These are phyloP conservation scores for Drosophila recens DNA, from an alignment of 2,888 invertebrate species.

Conservation along the genomic window DNA sequence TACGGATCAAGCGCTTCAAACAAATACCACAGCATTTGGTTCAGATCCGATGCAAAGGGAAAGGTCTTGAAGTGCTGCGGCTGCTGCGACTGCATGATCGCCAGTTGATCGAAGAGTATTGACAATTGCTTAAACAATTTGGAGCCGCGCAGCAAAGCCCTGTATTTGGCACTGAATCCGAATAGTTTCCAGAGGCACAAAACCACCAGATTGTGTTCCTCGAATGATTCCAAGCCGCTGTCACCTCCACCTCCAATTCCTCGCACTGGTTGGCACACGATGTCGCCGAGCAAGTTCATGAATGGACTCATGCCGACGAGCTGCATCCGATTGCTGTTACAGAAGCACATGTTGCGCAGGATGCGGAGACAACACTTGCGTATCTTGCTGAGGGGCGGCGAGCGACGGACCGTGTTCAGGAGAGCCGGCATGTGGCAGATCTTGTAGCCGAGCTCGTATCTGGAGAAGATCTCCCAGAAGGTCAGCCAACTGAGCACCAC, in stretches of 20 bases:
- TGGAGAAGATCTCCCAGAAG: slow-evolving; percentile 84
- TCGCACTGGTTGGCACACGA: slow-evolving; percentile 58
- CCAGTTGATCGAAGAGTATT: slow-evolving; percentile 64
- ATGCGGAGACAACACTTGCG: slow-evolving; percentile 78
- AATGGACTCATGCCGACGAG: slow-evolving; percentile 76
- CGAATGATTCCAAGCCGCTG: slow-evolving; percentile 44
- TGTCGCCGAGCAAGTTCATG: slow-evolving; percentile 63
- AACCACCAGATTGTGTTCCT: slow-evolving; percentile 79
- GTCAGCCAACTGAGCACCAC: slow-evolving; percentile 79
- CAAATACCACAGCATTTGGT: slow-evolving; percentile 22
- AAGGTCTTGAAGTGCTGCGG: slow-evolving; percentile 30
- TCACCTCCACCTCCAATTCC: neutral
- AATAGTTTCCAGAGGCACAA: slow-evolving; percentile 82
- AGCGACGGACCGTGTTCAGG: slow-evolving; percentile 69
- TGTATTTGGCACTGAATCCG: slow-evolving; percentile 81
- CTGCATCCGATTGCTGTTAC: slow-evolving; percentile 74
- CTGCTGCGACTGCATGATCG: slow-evolving; percentile 32
- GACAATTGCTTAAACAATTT: slow-evolving; percentile 74
- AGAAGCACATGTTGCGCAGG: slow-evolving; percentile 84
- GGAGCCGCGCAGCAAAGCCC: slow-evolving; percentile 79
- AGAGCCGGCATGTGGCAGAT: slow-evolving; percentile 76
- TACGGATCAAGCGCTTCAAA: slow-evolving; percentile 29
- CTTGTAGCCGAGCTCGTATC: slow-evolving; percentile 80
- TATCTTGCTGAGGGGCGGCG: slow-evolving; percentile 41
- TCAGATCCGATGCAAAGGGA: slow-evolving; percentile 45